phyloP scores from a whole-genome alignment of 2,888 invertebrate genomes.

The Macrostomum cliftonense region DNA sequence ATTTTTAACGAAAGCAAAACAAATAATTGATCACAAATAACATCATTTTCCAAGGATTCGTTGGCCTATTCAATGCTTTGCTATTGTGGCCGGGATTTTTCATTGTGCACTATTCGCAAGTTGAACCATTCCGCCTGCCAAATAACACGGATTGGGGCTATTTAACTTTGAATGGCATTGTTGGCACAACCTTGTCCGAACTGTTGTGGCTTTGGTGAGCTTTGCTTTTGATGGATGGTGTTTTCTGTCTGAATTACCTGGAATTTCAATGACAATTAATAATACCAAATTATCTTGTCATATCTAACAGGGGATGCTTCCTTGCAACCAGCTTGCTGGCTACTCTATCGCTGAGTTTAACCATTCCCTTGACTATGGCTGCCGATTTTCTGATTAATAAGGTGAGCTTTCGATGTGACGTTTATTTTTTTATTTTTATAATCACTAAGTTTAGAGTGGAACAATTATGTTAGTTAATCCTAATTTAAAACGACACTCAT shows the following conservation, averaged over 20 bases:
- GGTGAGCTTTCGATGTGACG: constrained; percentile 40
- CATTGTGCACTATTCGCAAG: constrained; percentile 56
- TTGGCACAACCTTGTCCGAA: constrained; percentile 76
- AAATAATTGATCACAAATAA: no score
- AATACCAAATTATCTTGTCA: no score
- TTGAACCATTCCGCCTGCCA: constrained; percentile 69
- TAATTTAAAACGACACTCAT: no score
- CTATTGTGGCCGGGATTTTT: constrained; percentile 74
- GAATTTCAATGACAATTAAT: no score
- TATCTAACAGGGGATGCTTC: constrained; percentile 78
- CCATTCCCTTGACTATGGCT: constrained; percentile 69
- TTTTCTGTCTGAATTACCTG: no score
- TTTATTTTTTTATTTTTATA: no score
- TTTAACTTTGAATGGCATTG: constrained; percentile 61
- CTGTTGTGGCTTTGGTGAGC: constrained; percentile 72
- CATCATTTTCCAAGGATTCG: no score
- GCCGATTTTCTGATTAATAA: constrained; percentile 58
- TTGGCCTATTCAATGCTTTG: constrained; percentile 71
- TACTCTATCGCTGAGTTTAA: constrained; percentile 62
- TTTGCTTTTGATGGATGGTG: constrained; percentile 6
- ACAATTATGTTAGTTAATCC: no score
- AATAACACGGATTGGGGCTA: constrained; percentile 58
- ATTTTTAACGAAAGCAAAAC: no score
- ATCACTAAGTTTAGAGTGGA: no score
- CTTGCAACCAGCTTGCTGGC: constrained; percentile 74